Conservation (phyloP, 2,113 vertebrate species). For the Cyprinodon variegatus region DNA sequence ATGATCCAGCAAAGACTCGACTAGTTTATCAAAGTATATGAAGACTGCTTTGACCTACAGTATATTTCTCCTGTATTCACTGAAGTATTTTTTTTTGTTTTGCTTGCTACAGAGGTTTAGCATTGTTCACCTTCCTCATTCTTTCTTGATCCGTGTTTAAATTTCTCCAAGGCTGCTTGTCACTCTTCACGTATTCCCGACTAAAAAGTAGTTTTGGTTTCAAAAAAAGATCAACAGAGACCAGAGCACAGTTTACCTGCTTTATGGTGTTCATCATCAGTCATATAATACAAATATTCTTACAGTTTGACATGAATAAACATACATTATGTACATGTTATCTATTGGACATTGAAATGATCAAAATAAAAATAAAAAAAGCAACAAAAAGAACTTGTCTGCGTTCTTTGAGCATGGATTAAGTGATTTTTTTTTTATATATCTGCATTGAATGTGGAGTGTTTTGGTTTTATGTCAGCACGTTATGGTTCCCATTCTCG, state of each 20-base stretch:
- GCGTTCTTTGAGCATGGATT: conserved; percentile 28
- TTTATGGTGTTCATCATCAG: conserved; percentile 39
- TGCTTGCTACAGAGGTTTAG: conserved; percentile 13
- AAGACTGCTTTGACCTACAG: conserved; percentile 55
- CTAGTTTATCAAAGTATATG: conserved; percentile 45
- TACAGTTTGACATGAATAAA: conserved; percentile 58
- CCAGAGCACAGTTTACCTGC: conserved; percentile 17
- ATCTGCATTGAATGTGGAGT: conserved; percentile 51
- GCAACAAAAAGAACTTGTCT: conserved; percentile 21
- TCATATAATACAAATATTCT: conserved; percentile 59
- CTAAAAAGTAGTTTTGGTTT: conserved; percentile 29
- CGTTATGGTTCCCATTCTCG: not conserved
- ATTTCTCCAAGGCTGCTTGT: conserved; percentile 45
- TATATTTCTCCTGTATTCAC: conserved; percentile 48
- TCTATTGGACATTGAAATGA: conserved; percentile 56
- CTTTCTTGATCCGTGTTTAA: conserved; percentile 48
- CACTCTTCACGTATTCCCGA: conserved; percentile 35
- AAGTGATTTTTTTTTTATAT: not conserved
- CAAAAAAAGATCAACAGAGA: conserved; percentile 41
- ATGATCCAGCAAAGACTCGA: conserved; percentile 61
- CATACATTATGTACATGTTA: conserved; percentile 39
- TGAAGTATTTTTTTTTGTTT: conserved; percentile 40
- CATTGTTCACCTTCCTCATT: conserved; percentile 8
- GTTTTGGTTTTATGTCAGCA: conserved; percentile 43
- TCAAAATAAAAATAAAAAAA: conserved; percentile 50